Conservation (phyloP, 2,113 vertebrate genomes). For the Odontesthes bonariensis region DNA sequence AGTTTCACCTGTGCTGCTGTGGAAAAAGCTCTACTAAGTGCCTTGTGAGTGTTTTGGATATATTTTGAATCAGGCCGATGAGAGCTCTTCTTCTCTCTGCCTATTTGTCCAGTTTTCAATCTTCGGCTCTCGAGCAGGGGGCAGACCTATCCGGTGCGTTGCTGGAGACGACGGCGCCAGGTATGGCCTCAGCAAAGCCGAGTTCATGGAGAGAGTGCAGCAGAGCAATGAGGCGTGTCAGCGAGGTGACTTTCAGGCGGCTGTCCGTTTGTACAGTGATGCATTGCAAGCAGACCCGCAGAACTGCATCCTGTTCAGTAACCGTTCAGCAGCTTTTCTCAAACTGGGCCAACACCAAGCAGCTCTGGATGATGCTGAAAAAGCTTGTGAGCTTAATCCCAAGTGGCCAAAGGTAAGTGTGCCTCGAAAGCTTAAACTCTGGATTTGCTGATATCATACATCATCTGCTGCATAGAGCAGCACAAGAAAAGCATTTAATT, state of each 20-base stretch:
- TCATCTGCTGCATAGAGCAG: background rate
- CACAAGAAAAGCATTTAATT: background rate
- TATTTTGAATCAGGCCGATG: background rate
- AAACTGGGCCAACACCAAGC: constrained; percentile 91
- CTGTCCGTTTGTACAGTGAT: constrained; percentile 89
- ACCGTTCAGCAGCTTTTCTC: constrained; percentile 92
- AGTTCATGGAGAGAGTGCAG: constrained; percentile 96
- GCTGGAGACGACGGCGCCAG: constrained; percentile 71
- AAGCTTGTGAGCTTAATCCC: constrained; percentile 92
- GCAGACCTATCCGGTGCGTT: constrained; percentile 64
- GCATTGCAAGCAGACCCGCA: constrained; percentile 92
- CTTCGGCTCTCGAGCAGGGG: constrained; percentile 82
- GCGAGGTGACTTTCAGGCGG: constrained; percentile 90
- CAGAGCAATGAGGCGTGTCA: constrained; percentile 97
- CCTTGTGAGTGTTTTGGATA: background rate
- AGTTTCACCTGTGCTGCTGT: constrained; percentile 9
- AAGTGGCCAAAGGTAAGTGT: constrained; percentile 97
- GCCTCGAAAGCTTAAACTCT: background rate
- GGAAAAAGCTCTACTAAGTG: background rate
- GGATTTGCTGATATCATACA: background rate
- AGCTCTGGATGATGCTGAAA: constrained; percentile 92
- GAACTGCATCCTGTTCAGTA: constrained; percentile 98
- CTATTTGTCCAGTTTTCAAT: constrained; percentile 82
- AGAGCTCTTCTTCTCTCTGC: constrained; percentile 7
- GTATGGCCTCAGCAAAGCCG: constrained; percentile 89